phyloP scores from a whole-genome alignment of 2,888 invertebrate genomes.

The Cacoxenus indagator region DNA sequence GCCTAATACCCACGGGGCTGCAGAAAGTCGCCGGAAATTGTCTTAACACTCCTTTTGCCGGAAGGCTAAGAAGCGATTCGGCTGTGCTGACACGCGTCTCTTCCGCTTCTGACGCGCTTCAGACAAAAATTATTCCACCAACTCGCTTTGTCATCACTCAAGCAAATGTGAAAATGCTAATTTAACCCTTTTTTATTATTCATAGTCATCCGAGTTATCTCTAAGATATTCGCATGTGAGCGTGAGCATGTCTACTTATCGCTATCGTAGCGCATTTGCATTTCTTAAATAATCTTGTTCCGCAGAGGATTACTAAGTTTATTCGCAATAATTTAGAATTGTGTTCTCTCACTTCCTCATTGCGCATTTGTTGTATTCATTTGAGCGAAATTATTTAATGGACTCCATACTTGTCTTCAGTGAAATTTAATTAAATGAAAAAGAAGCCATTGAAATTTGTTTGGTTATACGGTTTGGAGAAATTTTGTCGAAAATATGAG shows the following conservation, averaged over 20 bases:
- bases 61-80: slow-evolving; percentile 49
- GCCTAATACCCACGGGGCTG: slow-evolving; percentile 45
- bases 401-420: background rate
- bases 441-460: slow-evolving; percentile 31
- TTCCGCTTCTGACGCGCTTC: slow-evolving; percentile 14
- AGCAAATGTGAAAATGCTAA: slow-evolving; percentile 43
- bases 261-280: slow-evolving; percentile 45
- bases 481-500: slow-evolving; percentile 43
- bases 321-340: slow-evolving; percentile 13
- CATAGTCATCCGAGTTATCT: slow-evolving; percentile 42
- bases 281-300: slow-evolving; percentile 41
- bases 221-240: background rate
- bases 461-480: slow-evolving; percentile 26
- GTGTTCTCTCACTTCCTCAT: slow-evolving; percentile 24
- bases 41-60: slow-evolving; percentile 27
- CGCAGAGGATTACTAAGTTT: slow-evolving; percentile 30
- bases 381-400: background rate
- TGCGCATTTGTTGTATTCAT: slow-evolving; percentile 7
- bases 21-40: slow-evolving; percentile 41
- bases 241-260: slow-evolving; percentile 25
- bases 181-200: slow-evolving; percentile 55
- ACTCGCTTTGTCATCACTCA: slow-evolving; percentile 37
- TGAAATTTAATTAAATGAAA: background rate
- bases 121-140: slow-evolving; percentile 11
- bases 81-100: slow-evolving; percentile 58